Evolutionary conservation across 2,888 invertebrate genomes (phyloP).

Genomic region (Eilema depressum): DNA sequence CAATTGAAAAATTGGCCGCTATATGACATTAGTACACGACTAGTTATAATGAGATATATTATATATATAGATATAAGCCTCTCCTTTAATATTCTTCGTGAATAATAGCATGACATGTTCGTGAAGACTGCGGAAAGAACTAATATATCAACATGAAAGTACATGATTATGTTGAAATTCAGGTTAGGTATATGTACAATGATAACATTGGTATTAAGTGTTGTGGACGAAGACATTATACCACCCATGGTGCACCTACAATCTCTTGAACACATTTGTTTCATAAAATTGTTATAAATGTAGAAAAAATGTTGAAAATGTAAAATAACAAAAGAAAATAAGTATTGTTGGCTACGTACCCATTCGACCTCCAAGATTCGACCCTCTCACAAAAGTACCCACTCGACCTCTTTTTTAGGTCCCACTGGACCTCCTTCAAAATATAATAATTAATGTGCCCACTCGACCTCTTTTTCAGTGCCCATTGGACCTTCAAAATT

Average conservation of each 20-base stretch:
- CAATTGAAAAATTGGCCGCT: constrained; percentile 55
- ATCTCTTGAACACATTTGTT: neutral
- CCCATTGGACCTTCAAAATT: too few species aligned
- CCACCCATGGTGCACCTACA: constrained; percentile 3
- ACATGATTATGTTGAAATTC: constrained; percentile 3
- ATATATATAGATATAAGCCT: constrained; percentile 3
- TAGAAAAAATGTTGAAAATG: too few species aligned
- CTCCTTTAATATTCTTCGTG: constrained; percentile 37
- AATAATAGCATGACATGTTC: constrained; percentile 33
- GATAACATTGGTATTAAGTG: neutral
- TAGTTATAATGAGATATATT: constrained; percentile 26
- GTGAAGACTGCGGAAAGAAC: constrained; percentile 14
- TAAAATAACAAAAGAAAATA: too few species aligned
- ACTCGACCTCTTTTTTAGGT: too few species aligned
- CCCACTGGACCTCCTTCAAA: too few species aligned
- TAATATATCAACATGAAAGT: constrained; percentile 20
- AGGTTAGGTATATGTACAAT: neutral
- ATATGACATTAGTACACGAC: constrained; percentile 33
- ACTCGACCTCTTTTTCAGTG: too few species aligned
- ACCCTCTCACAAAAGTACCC: too few species aligned
- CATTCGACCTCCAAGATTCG: too few species aligned
- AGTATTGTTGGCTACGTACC: too few species aligned
- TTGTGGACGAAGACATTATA: neutral
- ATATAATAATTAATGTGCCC: too few species aligned
- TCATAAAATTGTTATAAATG: neutral